Conservation (phyloP, 2,797 vertebrate species). For the Austrolebias charrua region DNA sequence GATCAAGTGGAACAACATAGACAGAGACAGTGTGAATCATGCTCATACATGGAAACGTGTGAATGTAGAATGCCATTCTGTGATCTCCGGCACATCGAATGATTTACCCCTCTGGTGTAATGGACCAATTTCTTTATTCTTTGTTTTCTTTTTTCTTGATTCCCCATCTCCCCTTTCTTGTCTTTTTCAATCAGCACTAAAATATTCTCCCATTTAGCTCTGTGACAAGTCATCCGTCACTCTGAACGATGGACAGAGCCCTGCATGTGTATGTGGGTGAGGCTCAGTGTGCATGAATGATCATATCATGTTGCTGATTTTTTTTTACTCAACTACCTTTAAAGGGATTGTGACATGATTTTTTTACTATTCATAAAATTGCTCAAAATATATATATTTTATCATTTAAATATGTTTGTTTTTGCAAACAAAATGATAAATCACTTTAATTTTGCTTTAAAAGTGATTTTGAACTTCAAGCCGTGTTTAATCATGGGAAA, state of each 20-base stretch:
- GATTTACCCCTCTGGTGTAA: constrained; percentile 81
- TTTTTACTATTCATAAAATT: no score
- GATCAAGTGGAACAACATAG: constrained; percentile 19
- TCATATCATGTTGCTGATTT: constrained; percentile 9
- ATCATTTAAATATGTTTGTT: no score
- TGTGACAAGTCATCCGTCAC: constrained; percentile 75
- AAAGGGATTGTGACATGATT: no score
- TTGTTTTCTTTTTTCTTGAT: constrained; percentile 37
- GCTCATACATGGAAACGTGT: constrained; percentile 52
- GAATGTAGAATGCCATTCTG: constrained; percentile 69
- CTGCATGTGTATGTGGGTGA: constrained; percentile 14
- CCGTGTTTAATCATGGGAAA: no score
- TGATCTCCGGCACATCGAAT: constrained; percentile 69
- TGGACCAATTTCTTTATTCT: constrained; percentile 72
- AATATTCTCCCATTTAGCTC: constrained; percentile 74
- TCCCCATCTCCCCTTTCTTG: constrained; percentile 50
- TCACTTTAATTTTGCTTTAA: no score
- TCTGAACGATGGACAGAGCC: constrained; percentile 56
- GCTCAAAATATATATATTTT: no score
- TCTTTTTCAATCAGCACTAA: constrained; percentile 71
- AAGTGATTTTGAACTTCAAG: no score
- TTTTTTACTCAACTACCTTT: neutral
- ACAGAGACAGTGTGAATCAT: constrained; percentile 34
- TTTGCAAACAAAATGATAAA: no score
- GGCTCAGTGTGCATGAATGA: constrained; percentile 5